phyloP scores from a whole-genome alignment of 2,888 invertebrate species.

The Trypoxylon attenuatum region DNA sequence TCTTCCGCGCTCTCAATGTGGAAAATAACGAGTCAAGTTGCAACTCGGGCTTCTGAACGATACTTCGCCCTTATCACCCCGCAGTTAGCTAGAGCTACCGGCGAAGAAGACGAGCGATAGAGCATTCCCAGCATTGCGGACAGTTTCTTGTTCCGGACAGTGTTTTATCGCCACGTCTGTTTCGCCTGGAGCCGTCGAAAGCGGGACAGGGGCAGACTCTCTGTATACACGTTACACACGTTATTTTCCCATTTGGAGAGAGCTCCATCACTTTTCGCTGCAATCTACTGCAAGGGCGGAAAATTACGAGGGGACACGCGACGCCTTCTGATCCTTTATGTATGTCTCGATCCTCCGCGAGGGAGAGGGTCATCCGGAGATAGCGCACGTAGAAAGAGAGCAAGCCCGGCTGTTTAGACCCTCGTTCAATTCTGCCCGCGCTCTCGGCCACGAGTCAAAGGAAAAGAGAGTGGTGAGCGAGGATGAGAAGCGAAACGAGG shows the following conservation, averaged over 20 bases:
- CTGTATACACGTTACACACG: neutral
- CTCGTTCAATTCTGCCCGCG: neutral
- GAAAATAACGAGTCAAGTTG: no score
- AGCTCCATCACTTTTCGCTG: neutral
- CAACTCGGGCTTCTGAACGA: no score
- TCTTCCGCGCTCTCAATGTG: no score
- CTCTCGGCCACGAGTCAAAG: neutral
- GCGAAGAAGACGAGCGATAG: no score
- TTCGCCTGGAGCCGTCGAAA: no score
- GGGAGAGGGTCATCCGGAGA: neutral
- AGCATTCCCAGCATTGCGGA: no score
- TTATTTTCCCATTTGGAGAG: slow-evolving; percentile 8
- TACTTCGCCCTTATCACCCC: no score
- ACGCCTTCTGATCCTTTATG: neutral
- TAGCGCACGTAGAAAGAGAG: no score
- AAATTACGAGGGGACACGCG: neutral
- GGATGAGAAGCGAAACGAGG: neutral
- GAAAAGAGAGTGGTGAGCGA: neutral
- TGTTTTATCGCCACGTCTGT: neutral
- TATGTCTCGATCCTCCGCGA: neutral
- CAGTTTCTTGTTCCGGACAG: neutral
- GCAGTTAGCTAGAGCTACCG: no score
- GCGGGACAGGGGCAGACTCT: neutral
- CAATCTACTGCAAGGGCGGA: neutral
- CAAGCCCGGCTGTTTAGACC: no score